These are phyloP conservation scores for Menura novaehollandiae DNA, from an alignment of 2,113 vertebrate species.

Conservation along the genomic window DNA sequence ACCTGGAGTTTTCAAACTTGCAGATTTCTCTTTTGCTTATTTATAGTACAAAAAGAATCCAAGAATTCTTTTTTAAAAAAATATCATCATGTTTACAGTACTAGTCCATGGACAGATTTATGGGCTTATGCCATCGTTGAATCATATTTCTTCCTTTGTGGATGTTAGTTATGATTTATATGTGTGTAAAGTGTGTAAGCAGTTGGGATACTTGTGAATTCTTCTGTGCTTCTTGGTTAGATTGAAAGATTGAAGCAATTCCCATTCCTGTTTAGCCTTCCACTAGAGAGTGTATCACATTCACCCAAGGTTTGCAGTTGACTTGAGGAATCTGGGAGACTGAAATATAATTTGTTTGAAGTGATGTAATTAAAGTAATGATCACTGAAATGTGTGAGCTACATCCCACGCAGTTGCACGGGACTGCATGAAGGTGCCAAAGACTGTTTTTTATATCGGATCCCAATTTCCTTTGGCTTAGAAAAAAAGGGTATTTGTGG, in stretches of 20 bases:
- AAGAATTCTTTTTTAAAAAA: not conserved
- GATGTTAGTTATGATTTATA: not conserved
- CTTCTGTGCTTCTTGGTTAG: not conserved
- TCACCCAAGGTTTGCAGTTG: not conserved
- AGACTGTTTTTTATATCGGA: not conserved
- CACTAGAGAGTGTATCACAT: not conserved
- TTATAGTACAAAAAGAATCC: not conserved
- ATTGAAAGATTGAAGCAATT: not conserved
- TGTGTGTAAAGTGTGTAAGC: not conserved
- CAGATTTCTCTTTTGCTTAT: not conserved
- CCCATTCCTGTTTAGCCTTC: not conserved
- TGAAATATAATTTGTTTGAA: not conserved
- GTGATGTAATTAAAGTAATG: not conserved
- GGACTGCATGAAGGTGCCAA: not conserved
- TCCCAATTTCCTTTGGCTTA: not conserved
- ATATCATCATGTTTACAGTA: not conserved
- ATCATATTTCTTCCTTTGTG: not conserved
- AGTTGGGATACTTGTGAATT: not conserved
- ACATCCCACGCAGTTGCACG: not conserved
- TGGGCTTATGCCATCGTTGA: accelerated
- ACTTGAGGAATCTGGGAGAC: not conserved
- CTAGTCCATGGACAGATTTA: not conserved
- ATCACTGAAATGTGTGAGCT: not conserved
- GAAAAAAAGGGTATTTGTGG: not conserved
- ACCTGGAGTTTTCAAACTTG: not conserved